These are phyloP conservation scores for Cydia strobilella DNA, from an alignment of 1,140 invertebrate genomes.

Conservation along the genomic window DNA sequence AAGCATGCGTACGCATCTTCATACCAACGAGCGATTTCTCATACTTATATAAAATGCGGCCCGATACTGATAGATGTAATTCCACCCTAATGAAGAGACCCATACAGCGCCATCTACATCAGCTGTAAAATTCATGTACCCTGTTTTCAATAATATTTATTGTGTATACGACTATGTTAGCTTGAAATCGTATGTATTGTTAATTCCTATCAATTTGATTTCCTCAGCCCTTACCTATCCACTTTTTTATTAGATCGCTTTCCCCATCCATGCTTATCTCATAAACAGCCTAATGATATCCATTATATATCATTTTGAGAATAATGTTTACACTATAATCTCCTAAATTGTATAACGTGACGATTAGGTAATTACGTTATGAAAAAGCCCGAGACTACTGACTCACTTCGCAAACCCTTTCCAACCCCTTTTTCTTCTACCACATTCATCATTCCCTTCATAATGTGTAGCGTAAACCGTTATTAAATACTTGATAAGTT, in stretches of 20 bases:
- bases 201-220: background rate
- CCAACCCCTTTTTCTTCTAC: conserved; percentile 22
- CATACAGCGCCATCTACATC: too few relatives aligned
- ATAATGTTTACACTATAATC: background rate
- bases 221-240: background rate
- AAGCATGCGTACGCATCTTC: too few relatives aligned
- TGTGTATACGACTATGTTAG: too few relatives aligned
- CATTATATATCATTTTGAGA: too few relatives aligned
- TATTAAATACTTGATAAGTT: conserved; percentile 29
- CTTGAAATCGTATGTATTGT: too few relatives aligned
- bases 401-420: conserved; percentile 2
- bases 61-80: too few relatives aligned
- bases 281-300: background rate
- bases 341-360: conserved; percentile 1
- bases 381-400: conserved; percentile 15
- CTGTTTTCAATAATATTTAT: too few relatives aligned
- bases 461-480: conserved; percentile 23
- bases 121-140: too few relatives aligned
- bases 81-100: too few relatives aligned
- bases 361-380: conserved; percentile 17
- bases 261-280: background rate
- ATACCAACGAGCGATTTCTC: too few relatives aligned
- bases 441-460: conserved; percentile 28
- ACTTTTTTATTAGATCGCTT: background rate
- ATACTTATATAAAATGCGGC: too few relatives aligned